Base-by-base conservation (phyloP, 2,888 invertebrate species). In the Epistrophe eligans region DNA sequence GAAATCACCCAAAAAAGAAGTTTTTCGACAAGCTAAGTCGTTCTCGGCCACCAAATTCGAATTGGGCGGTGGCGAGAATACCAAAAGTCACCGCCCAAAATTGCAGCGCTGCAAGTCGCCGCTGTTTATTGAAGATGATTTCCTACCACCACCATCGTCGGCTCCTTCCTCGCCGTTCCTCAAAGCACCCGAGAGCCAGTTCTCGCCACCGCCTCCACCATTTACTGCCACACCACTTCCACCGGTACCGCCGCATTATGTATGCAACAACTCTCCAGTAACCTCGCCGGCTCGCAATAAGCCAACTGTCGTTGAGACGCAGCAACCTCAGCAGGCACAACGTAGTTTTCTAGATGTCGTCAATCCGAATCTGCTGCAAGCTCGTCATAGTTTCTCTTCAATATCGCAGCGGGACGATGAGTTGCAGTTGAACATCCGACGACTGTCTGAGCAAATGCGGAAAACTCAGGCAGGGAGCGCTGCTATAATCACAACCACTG, bases 331-430 rank as follows among this genome's bases (percentile, higher is more conserved):
- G 17, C 88, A 88, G 50, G 88, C 83, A 43, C 90, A 89, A 71
- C 89, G 88, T 58, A 90, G 89, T 24, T 89, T 89, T 73, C 88
- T 92, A 43, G 91, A 90, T 79, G 91, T 91, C 4, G 89, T 89
- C 32, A 91, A 90, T 89, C 89, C 90, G 4, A 90, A 91, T 79
- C 83, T 91, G 38, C 88, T 92, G 19, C 92, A 91, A 74, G 90
- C 91, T 5, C 91, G 92, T n/a, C 93, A 92, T 72, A 92, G 92
- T 89, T 92, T 92, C 76, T 91, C 92, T 19, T 91, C 92, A 24
- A 89, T 90, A 67, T 90, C 91, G 13, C 88, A 90, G 77, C 90
- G 90, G 7, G 91, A 90, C 57, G 91, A 93, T 40, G 93, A 92
- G 84, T 80, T 92, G 4, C 92, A 92, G 80, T 88, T 93, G 7